Evolutionary conservation across 2,797 vertebrate genomes (phyloP).

Genomic region (Glossophaga mutica): DNA sequence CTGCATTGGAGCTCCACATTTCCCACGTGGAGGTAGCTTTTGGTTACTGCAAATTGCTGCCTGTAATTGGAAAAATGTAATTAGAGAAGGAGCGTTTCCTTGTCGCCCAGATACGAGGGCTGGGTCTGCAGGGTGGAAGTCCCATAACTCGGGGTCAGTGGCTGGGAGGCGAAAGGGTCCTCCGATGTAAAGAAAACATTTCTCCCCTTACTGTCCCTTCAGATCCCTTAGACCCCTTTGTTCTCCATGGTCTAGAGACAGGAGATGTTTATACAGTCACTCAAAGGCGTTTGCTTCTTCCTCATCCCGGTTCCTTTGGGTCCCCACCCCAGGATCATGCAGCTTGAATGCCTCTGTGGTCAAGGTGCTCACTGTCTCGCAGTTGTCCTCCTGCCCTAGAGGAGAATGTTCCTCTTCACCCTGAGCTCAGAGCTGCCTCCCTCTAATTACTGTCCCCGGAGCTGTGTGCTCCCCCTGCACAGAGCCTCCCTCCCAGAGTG

Average conservation of each 20-base stretch:
- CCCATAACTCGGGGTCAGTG: not conserved
- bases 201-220: not conserved
- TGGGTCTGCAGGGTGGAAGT: not conserved
- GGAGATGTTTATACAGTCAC: not conserved
- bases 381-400: not conserved
- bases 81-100: not conserved
- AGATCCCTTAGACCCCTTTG: not conserved
- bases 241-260: not conserved
- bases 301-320: not conserved
- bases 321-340: not conserved
- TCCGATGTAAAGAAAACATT: not conserved
- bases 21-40: not conserved
- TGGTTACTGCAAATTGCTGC: not conserved
- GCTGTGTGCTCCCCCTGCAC: not conserved
- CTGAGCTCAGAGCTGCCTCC: not conserved
- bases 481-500: accelerated
- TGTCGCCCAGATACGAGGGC: not conserved
- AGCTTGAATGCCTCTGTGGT: not conserved
- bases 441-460: not conserved
- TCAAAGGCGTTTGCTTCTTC: not conserved
- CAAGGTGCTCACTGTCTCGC: not conserved
- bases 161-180: too few species aligned
- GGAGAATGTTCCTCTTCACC: not conserved
- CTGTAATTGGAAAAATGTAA: not conserved
- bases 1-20: not conserved